Percentiles rank a stretch among this genome's conserved stretches.
Conservation (phyloP, 2,888 invertebrate genomes). For the Tetanocera ferruginea region DNA sequence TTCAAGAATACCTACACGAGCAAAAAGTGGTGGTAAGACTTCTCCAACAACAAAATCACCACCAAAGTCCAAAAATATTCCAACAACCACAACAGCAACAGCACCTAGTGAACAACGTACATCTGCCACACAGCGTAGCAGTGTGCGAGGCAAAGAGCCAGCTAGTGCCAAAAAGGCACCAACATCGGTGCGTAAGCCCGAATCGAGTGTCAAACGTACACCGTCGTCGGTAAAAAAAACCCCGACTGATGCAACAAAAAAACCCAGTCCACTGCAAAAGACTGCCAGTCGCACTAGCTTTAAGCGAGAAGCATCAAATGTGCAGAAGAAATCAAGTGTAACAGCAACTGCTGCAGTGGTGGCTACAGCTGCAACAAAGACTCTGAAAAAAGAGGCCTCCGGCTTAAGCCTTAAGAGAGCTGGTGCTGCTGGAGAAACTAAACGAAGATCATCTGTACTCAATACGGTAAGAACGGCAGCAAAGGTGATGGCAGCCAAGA, state of each 20-base stretch:
- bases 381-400: slow-evolving; percentile 19
- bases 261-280: slow-evolving; percentile 47
- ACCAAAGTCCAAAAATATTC: slow-evolving; percentile 42
- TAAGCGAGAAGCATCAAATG: slow-evolving; percentile 51
- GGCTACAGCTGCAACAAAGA: slow-evolving; percentile 22
- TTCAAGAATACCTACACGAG: slow-evolving; percentile 62
- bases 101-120: slow-evolving; percentile 25
- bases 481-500: background rate
- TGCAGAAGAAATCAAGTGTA: slow-evolving; percentile 38
- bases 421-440: background rate
- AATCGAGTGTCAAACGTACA: slow-evolving; percentile 51
- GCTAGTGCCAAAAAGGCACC: slow-evolving; percentile 67
- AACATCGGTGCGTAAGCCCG: slow-evolving; percentile 50
- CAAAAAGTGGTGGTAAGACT: slow-evolving; percentile 36
- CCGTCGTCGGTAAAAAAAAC: slow-evolving; percentile 52
- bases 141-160: slow-evolving; percentile 53
- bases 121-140: slow-evolving; percentile 14
- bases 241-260: slow-evolving; percentile 46
- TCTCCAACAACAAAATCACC: slow-evolving; percentile 41
- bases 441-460: background rate
- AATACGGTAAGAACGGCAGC: background rate
- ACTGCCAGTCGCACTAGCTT: slow-evolving; percentile 33
- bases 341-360: background rate
- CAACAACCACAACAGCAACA: slow-evolving; percentile 39
- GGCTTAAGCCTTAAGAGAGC: slow-evolving; percentile 11